A percentile compares a stretch with the other conserved stretches of the same genome.
Conservation (phyloP, 2,888 invertebrate species). For the Luffia ferchaultella region DNA sequence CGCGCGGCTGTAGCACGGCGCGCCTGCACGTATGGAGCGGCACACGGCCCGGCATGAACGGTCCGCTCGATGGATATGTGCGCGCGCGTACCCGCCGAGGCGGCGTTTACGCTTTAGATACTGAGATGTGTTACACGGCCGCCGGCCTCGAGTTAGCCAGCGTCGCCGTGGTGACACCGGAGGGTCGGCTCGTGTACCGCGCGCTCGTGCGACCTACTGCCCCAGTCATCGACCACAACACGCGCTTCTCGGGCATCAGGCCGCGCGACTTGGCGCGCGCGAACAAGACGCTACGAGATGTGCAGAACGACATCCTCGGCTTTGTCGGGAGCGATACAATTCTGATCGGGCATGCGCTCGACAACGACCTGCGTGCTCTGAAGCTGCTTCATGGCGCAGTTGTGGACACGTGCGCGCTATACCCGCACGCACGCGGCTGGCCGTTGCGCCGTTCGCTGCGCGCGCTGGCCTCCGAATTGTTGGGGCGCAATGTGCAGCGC, state of each 20-base stretch:
- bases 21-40: slow-evolving; percentile 83
- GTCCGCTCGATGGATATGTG: slow-evolving; percentile 74
- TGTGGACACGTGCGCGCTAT: slow-evolving; percentile 90
- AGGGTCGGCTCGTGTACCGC: slow-evolving; percentile 83
- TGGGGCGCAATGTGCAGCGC: slow-evolving; percentile 85
- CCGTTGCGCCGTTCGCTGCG: slow-evolving; percentile 86
- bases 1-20: slow-evolving; percentile 72
- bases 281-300: slow-evolving; percentile 76
- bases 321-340: slow-evolving; percentile 86
- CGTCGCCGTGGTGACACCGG: slow-evolving; percentile 81
- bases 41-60: slow-evolving; percentile 73
- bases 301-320: slow-evolving; percentile 85
- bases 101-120: slow-evolving; percentile 87
- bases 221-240: slow-evolving; percentile 92
- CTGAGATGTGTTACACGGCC: slow-evolving; percentile 96
- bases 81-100: slow-evolving; percentile 61
- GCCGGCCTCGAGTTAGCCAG: slow-evolving; percentile 87
- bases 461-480: slow-evolving; percentile 73
- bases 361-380: slow-evolving; percentile 90
- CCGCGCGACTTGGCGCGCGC: slow-evolving; percentile 65
- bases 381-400: slow-evolving; percentile 84
- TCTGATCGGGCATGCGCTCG: slow-evolving; percentile 93
- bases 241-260: slow-evolving; percentile 92
- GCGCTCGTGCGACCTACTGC: slow-evolving; percentile 83
- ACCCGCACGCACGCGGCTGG: slow-evolving; percentile 85